phyloP scores from a whole-genome alignment of 1,140 invertebrate species.

The Anadara kagoshimensis region DNA sequence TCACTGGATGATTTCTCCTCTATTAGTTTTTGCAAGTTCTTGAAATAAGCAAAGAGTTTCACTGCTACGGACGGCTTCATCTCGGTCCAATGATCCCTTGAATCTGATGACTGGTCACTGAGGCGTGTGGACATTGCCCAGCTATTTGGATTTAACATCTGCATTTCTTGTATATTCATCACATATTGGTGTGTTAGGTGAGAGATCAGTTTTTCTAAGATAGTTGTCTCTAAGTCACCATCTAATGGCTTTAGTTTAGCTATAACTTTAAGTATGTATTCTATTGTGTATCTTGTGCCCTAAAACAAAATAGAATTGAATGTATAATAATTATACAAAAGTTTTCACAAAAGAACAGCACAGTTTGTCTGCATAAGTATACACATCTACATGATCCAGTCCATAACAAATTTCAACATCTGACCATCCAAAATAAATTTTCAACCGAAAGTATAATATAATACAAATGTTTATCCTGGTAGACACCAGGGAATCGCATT shows the following conservation, averaged over 20 bases:
- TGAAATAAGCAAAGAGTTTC: conserved; percentile 18
- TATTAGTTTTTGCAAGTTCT: conserved; percentile 14
- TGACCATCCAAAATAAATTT: too few species aligned
- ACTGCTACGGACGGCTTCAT: conserved; percentile 19
- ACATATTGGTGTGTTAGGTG: conserved; percentile 55
- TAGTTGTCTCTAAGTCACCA: conserved; percentile 29
- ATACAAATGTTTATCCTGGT: neutral
- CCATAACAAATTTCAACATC: neutral
- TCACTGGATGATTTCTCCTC: conserved; percentile 3
- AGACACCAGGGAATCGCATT: too few species aligned
- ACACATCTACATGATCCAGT: conserved; percentile 3
- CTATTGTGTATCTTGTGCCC: conserved; percentile 80
- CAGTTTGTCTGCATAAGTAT: neutral
- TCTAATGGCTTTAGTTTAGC: conserved; percentile 78
- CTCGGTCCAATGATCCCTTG: conserved; percentile 33
- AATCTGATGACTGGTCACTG: neutral
- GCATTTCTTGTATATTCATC: neutral
- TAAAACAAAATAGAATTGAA: conserved; percentile 69
- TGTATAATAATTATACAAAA: neutral
- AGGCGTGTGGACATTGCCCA: conserved; percentile 38
- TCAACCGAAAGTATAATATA: too few species aligned
- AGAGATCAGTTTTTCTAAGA: conserved; percentile 55
- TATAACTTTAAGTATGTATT: conserved; percentile 84
- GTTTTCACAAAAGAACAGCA: neutral
- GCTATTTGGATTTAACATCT: neutral